Evolutionary conservation across 2,888 invertebrate genomes (phyloP).

Genomic region (Cheilosia soror): DNA sequence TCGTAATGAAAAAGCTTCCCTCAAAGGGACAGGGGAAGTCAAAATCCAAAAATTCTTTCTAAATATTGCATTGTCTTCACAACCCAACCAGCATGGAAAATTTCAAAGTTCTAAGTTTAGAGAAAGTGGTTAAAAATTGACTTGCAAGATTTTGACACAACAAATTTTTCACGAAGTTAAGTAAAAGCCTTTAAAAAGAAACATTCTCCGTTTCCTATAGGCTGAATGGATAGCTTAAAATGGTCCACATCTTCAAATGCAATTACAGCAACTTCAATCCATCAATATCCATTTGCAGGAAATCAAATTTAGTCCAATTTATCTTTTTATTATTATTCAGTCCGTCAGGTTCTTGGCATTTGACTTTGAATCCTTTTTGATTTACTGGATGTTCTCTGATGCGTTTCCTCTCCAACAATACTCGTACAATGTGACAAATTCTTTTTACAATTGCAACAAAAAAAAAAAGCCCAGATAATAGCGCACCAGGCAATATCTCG

Average conservation of each 20-base stretch:
- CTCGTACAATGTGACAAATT: neutral
- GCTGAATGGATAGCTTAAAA: too few species aligned
- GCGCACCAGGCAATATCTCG: neutral
- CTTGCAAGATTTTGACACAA: too few species aligned
- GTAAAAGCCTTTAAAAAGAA: too few species aligned
- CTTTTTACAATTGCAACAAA: neutral
- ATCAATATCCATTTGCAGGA: neutral
- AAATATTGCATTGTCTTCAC: too few species aligned
- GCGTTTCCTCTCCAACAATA: neutral
- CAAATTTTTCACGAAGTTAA: too few species aligned
- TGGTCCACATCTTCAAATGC: neutral
- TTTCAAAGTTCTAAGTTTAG: too few species aligned
- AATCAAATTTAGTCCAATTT: neutral
- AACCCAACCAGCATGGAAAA: too few species aligned
- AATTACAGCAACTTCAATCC: neutral
- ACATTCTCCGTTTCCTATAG: too few species aligned
- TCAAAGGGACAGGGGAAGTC: too few species aligned
- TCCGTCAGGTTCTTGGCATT: neutral
- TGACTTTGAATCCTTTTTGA: neutral
- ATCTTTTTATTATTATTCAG: neutral
- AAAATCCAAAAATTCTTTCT: too few species aligned
- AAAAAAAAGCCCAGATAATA: neutral
- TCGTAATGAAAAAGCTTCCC: too few species aligned
- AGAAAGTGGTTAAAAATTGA: too few species aligned
- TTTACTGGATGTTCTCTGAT: neutral